Conservation (phyloP, 2,888 invertebrate species). For the Malacosoma neustria region DNA sequence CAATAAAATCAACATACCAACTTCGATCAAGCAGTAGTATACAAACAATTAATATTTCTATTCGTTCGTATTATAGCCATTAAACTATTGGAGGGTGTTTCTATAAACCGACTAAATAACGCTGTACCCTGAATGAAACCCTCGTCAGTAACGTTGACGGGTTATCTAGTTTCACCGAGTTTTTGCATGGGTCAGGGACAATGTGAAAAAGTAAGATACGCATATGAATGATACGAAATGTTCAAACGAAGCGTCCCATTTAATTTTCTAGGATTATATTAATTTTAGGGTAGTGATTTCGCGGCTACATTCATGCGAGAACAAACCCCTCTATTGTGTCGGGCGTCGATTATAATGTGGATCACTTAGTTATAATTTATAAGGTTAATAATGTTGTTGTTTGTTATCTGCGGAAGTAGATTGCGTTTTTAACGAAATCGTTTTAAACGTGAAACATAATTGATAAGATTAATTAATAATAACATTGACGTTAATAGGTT, state of each 20-base stretch:
- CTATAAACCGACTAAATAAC: conserved; percentile 32
- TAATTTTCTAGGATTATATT: conserved; percentile 53
- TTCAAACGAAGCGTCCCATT: conserved; percentile 30
- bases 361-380: conserved; percentile 28
- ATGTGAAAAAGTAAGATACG: conserved; percentile 43
- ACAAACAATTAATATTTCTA: conserved; percentile 33
- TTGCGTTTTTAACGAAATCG: too few relatives aligned
- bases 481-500: too few relatives aligned
- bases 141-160: conserved; percentile 12
- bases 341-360: conserved; percentile 45
- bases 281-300: conserved; percentile 53
- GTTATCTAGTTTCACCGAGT: conserved; percentile 30
- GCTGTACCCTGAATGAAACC: conserved; percentile 16
- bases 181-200: conserved; percentile 32
- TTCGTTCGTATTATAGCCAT: conserved; percentile 26
- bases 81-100: conserved; percentile 29
- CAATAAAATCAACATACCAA: conserved; percentile 18
- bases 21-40: conserved; percentile 10
- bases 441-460: too few relatives aligned
- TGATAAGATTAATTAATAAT: too few relatives aligned
- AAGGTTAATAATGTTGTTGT: not conserved
- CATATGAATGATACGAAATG: conserved; percentile 28
- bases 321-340: conserved; percentile 31
- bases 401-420: too few relatives aligned
- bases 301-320: conserved; percentile 29